phyloP scores from a whole-genome alignment of 2,888 invertebrate genomes.

The Scaptomyza cyrtandrae region DNA sequence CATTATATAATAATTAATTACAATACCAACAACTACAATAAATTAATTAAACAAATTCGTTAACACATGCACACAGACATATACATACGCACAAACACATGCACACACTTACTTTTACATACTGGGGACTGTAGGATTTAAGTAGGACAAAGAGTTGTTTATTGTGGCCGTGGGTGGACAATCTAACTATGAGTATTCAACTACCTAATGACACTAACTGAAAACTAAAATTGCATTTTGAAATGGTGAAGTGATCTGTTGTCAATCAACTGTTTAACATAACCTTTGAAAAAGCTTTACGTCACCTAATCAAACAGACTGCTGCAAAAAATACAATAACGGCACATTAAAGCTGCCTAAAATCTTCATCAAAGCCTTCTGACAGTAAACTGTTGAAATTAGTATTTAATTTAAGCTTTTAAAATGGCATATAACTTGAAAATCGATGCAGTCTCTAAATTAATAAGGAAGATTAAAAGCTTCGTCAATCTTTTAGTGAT shows the following conservation, averaged over 20 bases:
- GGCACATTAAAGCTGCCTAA: too few species aligned
- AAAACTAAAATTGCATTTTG: slow-evolving; percentile 13
- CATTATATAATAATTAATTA: slow-evolving; percentile 63
- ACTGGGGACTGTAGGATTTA: slow-evolving; percentile 35
- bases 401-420: too few species aligned
- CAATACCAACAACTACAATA: slow-evolving; percentile 80
- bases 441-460: too few species aligned
- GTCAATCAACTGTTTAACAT: not conserved
- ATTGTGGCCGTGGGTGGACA: slow-evolving; percentile 33
- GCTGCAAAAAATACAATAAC: too few species aligned
- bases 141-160: slow-evolving; percentile 41
- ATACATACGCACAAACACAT: slow-evolving; percentile 18
- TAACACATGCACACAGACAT: slow-evolving; percentile 45
- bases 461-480: not conserved
- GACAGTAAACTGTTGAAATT: too few species aligned
- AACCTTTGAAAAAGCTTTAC: not conserved
- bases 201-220: slow-evolving; percentile 36
- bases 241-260: too few species aligned
- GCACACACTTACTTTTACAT: slow-evolving; percentile 13
- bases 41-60: slow-evolving; percentile 74
- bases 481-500: not conserved
- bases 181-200: slow-evolving; percentile 41
- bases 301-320: not conserved
- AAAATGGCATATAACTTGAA: too few species aligned
- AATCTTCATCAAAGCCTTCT: too few species aligned